Evolutionary conservation across 1,140 invertebrate genomes (phyloP).

Genomic region (Batillaria attramentaria): DNA sequence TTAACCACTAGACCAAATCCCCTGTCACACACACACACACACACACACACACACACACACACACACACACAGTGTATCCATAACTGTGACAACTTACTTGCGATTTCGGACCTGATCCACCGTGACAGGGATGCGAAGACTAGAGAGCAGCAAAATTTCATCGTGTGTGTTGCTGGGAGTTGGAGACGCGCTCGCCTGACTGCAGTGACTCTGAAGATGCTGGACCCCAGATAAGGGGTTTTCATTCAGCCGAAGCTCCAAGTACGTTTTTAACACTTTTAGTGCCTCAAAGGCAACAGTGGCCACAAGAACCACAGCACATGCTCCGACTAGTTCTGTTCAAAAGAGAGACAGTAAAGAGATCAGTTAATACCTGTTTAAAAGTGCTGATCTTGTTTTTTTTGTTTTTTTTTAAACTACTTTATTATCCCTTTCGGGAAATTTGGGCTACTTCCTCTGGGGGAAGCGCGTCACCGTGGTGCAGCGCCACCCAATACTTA

Average conservation of each 20-base stretch:
- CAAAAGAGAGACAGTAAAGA: neutral
- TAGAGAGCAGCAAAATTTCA: constrained; percentile 8
- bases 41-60: neutral
- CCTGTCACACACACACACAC: neutral
- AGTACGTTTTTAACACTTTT: constrained; percentile 44
- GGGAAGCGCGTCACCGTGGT: no score
- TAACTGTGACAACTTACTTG: neutral
- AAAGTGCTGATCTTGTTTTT: neutral
- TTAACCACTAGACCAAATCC: neutral
- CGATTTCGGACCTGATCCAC: neutral
- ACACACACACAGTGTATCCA: constrained; percentile 6
- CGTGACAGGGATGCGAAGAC: constrained; percentile 7
- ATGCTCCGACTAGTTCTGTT: constrained; percentile 37
- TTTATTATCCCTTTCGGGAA: no score
- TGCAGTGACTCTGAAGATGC: neutral
- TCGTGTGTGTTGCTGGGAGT: neutral
- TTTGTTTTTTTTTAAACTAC: neutral
- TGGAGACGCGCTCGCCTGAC: neutral
- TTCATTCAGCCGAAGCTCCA: constrained; percentile 34
- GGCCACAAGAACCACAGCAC: constrained; percentile 25
- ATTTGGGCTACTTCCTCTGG: no score
- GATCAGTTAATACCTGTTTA: neutral
- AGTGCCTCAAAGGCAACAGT: constrained; percentile 41
- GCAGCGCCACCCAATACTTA: neutral
- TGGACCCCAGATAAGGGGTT: constrained; percentile 44